Evolutionary conservation across 2,888 invertebrate genomes (phyloP).

Genomic region (Trissoscelio sp.): DNA sequence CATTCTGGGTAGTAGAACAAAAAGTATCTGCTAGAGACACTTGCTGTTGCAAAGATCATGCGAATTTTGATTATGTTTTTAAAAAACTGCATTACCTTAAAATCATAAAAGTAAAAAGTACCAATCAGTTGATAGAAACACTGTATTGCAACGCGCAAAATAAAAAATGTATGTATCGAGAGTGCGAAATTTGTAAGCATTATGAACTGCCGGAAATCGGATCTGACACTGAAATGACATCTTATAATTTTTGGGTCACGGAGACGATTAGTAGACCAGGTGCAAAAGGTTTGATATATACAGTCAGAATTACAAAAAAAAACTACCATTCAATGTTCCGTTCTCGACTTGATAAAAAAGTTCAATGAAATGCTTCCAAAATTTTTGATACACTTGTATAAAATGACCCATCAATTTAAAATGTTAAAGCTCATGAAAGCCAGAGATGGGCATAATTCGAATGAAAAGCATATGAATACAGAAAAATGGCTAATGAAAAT

Average conservation of each 20-base stretch:
- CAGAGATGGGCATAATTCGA: too few species aligned
- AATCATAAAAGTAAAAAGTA: not conserved
- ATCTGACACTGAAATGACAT: conserved; percentile 1
- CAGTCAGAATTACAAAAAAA: conserved; percentile 45
- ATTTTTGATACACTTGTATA: conserved; percentile 34
- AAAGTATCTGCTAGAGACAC: conserved; percentile 41
- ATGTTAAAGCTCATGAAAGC: not conserved
- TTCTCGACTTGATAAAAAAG: conserved; percentile 20
- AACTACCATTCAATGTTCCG: conserved; percentile 14
- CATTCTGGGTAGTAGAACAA: conserved; percentile 43
- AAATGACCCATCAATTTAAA: conserved; percentile 27
- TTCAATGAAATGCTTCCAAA: conserved; percentile 20
- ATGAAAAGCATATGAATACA: too few species aligned
- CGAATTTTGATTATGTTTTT: conserved; percentile 39
- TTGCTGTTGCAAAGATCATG: conserved; percentile 50
- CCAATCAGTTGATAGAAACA: conserved; percentile 1
- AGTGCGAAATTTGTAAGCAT: conserved; percentile 25
- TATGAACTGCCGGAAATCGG: not conserved
- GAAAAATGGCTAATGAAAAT: too few species aligned
- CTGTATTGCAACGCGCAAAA: conserved; percentile 10
- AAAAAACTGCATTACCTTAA: conserved; percentile 32
- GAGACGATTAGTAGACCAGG: conserved; percentile 21
- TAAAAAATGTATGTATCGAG: conserved; percentile 28
- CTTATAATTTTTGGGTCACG: conserved; percentile 42
- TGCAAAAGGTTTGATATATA: conserved; percentile 42